These are phyloP conservation scores for Colossoma macropomum DNA, from an alignment of 2,113 vertebrate genomes.

Conservation along the genomic window DNA sequence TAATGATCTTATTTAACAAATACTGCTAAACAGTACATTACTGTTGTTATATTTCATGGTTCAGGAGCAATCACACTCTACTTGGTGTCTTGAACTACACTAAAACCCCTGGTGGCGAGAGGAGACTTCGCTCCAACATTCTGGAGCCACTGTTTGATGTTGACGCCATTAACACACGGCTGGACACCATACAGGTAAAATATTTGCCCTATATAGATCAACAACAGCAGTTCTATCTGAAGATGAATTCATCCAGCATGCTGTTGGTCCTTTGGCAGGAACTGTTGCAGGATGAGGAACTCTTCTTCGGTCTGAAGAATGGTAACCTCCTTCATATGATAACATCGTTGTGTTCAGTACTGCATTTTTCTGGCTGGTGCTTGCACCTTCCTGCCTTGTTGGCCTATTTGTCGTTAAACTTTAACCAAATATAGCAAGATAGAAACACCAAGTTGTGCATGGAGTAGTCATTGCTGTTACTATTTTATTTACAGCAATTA, in stretches of 20 bases:
- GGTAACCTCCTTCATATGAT: conserved; percentile 71
- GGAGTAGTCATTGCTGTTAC: conserved; percentile 12
- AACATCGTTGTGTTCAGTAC: background rate
- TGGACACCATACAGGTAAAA: conserved; percentile 85
- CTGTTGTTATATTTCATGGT: conserved; percentile 14
- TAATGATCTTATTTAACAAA: no score
- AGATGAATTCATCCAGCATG: background rate
- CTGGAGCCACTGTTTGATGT: conserved; percentile 89
- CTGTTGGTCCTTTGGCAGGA: conserved; percentile 65
- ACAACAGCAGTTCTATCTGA: background rate
- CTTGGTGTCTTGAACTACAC: conserved; percentile 93
- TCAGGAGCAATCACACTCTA: conserved; percentile 88
- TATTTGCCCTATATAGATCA: background rate
- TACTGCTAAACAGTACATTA: background rate
- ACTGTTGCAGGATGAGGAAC: conserved; percentile 88
- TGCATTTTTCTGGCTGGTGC: no score
- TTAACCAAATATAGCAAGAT: background rate
- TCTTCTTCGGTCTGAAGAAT: conserved; percentile 91
- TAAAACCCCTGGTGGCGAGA: conserved; percentile 90
- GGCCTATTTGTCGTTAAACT: background rate
- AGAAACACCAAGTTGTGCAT: background rate
- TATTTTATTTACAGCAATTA: conserved; percentile 83
- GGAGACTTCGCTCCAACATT: conserved; percentile 92
- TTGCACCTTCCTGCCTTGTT: background rate
- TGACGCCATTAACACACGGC: conserved; percentile 88